phyloP scores from a whole-genome alignment of 2,797 vertebrate genomes.

The Pseudochaenichthys georgianus region DNA sequence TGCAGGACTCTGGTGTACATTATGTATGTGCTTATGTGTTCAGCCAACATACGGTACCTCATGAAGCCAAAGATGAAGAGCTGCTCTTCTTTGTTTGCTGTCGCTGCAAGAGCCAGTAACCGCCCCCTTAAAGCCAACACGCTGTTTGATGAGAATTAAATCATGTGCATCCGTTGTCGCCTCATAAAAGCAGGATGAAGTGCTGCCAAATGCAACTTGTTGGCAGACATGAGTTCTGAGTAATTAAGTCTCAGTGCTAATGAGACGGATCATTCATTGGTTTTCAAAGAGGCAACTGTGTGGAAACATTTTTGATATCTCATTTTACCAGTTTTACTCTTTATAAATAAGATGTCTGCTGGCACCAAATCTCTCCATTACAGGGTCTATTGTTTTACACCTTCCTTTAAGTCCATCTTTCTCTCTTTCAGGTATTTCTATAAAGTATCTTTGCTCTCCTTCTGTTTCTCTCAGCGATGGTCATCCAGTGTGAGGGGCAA shows the following conservation, averaged over 20 bases:
- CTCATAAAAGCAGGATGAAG: slow-evolving; percentile 9
- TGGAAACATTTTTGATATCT: neutral
- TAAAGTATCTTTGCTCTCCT: slow-evolving; percentile 8
- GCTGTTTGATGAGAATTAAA: slow-evolving; percentile 1
- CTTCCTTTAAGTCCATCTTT: neutral
- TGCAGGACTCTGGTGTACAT: too few species aligned
- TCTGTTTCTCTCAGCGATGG: slow-evolving; percentile 38
- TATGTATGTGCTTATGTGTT: neutral
- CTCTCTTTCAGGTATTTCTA: slow-evolving; percentile 24
- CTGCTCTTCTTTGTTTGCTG: slow-evolving; percentile 5
- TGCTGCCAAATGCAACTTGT: slow-evolving; percentile 17
- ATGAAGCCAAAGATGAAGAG: slow-evolving; percentile 12
- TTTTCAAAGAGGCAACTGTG: slow-evolving; percentile 25
- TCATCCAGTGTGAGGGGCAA: slow-evolving; percentile 49
- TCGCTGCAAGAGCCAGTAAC: slow-evolving; percentile 13
- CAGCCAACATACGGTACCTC: neutral
- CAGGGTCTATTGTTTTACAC: neutral
- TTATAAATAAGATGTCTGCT: slow-evolving; percentile 26
- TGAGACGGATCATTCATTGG: slow-evolving; percentile 30
- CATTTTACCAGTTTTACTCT: neutral
- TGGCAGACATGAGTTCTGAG: slow-evolving; percentile 27
- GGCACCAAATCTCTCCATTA: slow-evolving; percentile 11
- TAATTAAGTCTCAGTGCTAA: slow-evolving; percentile 29
- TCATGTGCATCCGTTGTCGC: slow-evolving; percentile 26
- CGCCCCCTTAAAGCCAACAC: slow-evolving; percentile 3